phyloP scores from a whole-genome alignment of 2,113 vertebrate species.

The Myotis davidii region DNA sequence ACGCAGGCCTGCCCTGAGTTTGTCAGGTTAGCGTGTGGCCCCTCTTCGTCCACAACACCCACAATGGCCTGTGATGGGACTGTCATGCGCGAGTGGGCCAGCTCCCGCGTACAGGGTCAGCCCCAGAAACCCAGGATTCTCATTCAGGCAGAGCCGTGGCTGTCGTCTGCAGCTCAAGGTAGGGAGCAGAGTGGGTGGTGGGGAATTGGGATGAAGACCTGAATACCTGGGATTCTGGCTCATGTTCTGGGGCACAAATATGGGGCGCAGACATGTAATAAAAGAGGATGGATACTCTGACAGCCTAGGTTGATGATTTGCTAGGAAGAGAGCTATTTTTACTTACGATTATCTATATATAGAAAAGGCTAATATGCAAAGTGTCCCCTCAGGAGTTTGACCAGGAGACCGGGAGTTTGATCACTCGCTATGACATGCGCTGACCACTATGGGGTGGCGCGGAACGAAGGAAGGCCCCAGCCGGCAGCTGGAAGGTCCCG shows the following conservation, averaged over 20 bases:
- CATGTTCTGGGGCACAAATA: background rate
- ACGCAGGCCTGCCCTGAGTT: no score
- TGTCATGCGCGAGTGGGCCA: rapidly evolving
- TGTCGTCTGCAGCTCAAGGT: background rate
- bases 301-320: background rate
- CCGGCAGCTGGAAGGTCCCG: no score
- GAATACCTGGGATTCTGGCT: background rate
- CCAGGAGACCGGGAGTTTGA: no score
- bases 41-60: background rate
- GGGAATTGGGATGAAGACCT: background rate
- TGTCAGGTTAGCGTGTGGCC: no score
- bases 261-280: background rate
- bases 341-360: no score
- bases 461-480: no score
- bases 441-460: no score
- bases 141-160: background rate
- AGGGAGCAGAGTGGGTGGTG: background rate
- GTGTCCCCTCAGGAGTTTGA: no score
- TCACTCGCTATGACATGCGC: no score
- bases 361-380: no score
- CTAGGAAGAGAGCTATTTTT: background rate
- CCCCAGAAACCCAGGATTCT: background rate
- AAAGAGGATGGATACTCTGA: background rate
- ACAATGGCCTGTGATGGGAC: rapidly evolving
- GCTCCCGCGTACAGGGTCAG: rapidly evolving